Evolutionary conservation across 2,113 vertebrate species (phyloP).

Genomic region (Procavia capensis): DNA sequence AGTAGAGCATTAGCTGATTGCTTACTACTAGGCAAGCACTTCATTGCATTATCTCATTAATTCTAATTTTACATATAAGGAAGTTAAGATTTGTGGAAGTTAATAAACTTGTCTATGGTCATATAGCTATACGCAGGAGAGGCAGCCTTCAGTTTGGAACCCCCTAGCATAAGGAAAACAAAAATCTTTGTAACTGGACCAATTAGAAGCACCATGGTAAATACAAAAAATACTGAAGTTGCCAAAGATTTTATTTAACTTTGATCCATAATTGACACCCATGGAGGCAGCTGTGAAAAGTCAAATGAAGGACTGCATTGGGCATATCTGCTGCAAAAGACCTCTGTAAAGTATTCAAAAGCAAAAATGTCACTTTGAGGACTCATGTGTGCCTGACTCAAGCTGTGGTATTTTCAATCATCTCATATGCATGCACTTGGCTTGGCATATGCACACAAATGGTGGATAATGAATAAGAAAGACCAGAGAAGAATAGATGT

Average conservation of each 20-base stretch:
- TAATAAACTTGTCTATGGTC: neutral
- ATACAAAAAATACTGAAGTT: neutral
- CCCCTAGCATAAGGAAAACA: no score
- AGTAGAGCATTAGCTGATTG: neutral
- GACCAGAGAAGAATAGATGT: neutral
- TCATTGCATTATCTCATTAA: neutral
- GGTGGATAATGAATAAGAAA: neutral
- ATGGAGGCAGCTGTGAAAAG: no score
- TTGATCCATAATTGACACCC: neutral
- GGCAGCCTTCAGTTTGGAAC: neutral
- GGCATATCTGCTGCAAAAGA: no score
- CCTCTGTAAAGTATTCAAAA: no score
- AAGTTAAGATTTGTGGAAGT: constrained; percentile 8
- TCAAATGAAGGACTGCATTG: no score
- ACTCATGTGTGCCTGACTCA: neutral
- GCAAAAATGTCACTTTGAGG: no score
- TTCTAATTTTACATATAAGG: neutral
- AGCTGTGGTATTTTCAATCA: neutral
- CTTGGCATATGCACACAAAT: neutral
- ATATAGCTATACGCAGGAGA: neutral
- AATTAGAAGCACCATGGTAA: neutral
- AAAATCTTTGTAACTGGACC: neutral
- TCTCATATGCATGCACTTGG: neutral
- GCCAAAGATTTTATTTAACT: neutral
- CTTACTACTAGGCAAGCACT: neutral